These are phyloP conservation scores for Meta bourneti DNA, from an alignment of 2,888 invertebrate species.

Conservation along the genomic window DNA sequence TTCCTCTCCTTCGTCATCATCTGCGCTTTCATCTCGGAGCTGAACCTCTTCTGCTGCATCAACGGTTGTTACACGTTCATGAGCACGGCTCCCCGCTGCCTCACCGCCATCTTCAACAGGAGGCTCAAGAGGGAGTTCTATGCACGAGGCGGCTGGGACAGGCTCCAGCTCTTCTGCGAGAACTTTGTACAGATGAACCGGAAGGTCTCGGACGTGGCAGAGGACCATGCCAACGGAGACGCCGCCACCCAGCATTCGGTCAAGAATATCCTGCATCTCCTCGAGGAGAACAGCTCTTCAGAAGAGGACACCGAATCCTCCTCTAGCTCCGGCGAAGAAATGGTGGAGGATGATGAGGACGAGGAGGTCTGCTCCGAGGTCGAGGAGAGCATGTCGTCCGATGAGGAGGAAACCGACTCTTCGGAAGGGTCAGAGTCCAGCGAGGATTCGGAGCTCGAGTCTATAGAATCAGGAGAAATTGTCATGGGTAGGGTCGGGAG, in stretches of 20 bases:
- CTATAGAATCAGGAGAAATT: slow-evolving; percentile 10
- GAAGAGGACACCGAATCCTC: background rate
- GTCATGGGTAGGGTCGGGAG: background rate
- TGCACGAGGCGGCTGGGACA: slow-evolving; percentile 43
- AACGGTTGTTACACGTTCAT: slow-evolving; percentile 48
- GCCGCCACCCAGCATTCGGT: background rate
- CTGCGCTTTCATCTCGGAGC: slow-evolving; percentile 35
- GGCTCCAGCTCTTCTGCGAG: slow-evolving; percentile 16
- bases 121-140: slow-evolving; percentile 42
- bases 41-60: slow-evolving; percentile 42
- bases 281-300: slow-evolving; percentile 18
- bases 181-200: slow-evolving; percentile 8
- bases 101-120: slow-evolving; percentile 36
- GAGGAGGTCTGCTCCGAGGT: background rate
- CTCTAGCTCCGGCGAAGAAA: slow-evolving; percentile 5
- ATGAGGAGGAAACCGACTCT: background rate
- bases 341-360: background rate
- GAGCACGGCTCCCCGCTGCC: slow-evolving; percentile 35
- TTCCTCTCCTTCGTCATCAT: slow-evolving; percentile 30
- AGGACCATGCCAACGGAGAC: background rate
- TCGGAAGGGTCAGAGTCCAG: background rate
- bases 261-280: background rate
- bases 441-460: background rate
- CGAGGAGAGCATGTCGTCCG: background rate
- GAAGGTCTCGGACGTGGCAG: background rate